A percentile compares a stretch with the other conserved stretches of the same genome.
Conservation (phyloP, 2,113 vertebrate species). For the Pica pica region DNA sequence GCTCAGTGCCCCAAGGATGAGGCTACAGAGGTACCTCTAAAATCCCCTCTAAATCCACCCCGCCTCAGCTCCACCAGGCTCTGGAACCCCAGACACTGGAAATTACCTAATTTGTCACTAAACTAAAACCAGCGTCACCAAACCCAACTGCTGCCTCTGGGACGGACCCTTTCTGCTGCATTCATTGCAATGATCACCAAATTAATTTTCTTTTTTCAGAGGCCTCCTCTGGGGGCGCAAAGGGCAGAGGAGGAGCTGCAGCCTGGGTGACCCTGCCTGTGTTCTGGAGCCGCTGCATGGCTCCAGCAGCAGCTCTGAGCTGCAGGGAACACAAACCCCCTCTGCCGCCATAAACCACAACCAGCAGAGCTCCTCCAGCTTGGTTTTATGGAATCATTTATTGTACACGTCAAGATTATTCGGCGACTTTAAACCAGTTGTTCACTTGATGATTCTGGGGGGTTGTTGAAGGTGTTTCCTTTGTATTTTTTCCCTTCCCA, state of each 20-base stretch:
- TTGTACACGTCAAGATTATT: fast-evolving
- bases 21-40: background rate
- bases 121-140: background rate
- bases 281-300: background rate
- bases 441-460: background rate
- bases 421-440: too few relatives aligned
- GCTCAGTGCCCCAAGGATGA: background rate
- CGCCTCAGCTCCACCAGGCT: background rate
- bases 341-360: background rate
- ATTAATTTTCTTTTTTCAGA: background rate
- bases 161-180: background rate
- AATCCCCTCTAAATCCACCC: background rate
- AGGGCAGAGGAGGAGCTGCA: background rate
- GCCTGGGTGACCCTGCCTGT: background rate
- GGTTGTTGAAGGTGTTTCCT: background rate
- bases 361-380: background rate
- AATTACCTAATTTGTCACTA: background rate
- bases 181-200: background rate
- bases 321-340: background rate
- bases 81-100: background rate
- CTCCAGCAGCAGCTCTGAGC: background rate
- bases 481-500: background rate
- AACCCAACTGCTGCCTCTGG: background rate
- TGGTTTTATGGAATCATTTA: background rate
- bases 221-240: background rate